Evolutionary conservation across 1,140 invertebrate species (phyloP), one percentile per base, ranked within the genome.

Genomic region (Lethrus apterus): DNA sequence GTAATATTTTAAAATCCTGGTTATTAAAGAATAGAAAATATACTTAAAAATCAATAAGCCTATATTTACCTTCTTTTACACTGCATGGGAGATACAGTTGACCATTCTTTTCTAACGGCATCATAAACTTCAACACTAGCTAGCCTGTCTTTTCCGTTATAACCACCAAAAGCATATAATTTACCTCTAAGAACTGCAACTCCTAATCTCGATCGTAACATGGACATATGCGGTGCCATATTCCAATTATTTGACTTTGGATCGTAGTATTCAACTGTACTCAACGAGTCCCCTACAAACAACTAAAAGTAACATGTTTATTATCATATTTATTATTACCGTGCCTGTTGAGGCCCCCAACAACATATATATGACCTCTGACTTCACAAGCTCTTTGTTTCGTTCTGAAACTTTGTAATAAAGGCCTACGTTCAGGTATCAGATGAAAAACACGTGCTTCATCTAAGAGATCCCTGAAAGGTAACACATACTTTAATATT

Each of bases 81-180:
- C 50, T 83, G 78, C 89, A 92, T 92, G 0, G 83, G 73, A 15
- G 83, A 74, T 2, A 92, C 84, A 53, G 80, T 76, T 43, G 78
- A 80, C 91, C 91, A 94, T 46, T 72, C 73, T 57, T 81, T 79
- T 31, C 72, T 72, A 14, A 72, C 66, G 4, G 85, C 83, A 69
- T 93, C 83, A 68, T 87, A 93, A 5, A 90, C 82, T 70, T 93
- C 90, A 2, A 92, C 89, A n/a, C 86, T 89, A 19, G 81, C 81
- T 5, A 93, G 70, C 50, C 89, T 67, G 59, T 91, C 87, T 19
- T 73, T 71, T 4, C 90, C 88, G 67, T 93, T 89, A 58, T 89
- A 92, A 2, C 82, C 83, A 13, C 83, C 82, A 58, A 84, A 81
- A 1, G 82, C 83, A 65, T 84, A 83, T 5, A 89, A 66, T 60